Evolutionary conservation across 1,140 invertebrate genomes (phyloP), one percentile per base, ranked within the genome.

Genomic region (Nasonia giraulti): DNA sequence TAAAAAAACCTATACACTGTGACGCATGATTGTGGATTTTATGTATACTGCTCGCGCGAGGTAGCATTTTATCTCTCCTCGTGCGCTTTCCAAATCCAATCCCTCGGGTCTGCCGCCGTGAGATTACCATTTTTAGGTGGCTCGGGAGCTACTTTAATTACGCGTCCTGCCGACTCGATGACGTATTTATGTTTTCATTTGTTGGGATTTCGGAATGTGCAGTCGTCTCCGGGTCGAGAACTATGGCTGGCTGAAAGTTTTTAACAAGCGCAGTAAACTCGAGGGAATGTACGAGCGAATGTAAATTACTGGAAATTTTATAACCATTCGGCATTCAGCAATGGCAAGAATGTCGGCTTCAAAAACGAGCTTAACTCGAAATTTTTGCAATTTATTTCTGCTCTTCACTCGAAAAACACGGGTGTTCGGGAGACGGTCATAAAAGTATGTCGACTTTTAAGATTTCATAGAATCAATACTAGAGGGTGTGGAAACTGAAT

Each of bases 71-170:
- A 40, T 37, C n/a, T 50, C 27, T 37, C 33, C 3, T 37, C 33
- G 33, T 37, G 11, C 78, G 73, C 37, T 84, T 84, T 80, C 78
- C 47, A 68, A 86, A 80, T 47, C 50, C 6, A 86, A 80, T 47
- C 50, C 6, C 17, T 33, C 37, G 37, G 33, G 0, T 47, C 69
- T 27, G 11, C 11, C 55, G 44, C 37, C 44, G 7, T 47, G 50
- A 69, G 27, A 84, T 80, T 75, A 80, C 66, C 69, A 85, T 76
- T 85, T 80, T 75, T 71, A 75, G 71, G 50, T 80, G 69, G 14
- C 68, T 75, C 23, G 2, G 10, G n/a, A 76, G 78, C 62, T 84
- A 84, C 82, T 82, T 86, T 84, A 84, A 86, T 86, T 86, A 86
- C 77, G 55, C 68, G 27, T 71, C 20, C 74, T 79, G 40, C 31